Base-by-base conservation (phyloP, 2,113 vertebrate genomes). In the Pionites leucogaster region DNA sequence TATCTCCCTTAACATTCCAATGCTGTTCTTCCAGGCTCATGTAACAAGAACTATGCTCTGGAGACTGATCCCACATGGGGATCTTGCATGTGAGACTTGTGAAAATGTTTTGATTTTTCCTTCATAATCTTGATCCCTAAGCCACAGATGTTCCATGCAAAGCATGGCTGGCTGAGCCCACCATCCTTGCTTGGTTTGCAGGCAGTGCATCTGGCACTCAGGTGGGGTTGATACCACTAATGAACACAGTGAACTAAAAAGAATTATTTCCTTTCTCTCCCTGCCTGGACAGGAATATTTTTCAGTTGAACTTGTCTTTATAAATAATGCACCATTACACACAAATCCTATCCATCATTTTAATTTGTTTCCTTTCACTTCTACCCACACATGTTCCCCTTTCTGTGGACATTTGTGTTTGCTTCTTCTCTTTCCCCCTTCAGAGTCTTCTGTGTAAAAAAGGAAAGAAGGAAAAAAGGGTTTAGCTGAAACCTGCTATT, bases 291-390 rank as follows among this genome's bases (percentile, higher is more conserved):
- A 92, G 72, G 72, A 88, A 95, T 91, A 72, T 91, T 96, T 95
- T 96, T 93, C 92, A 91, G 62, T 82, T 90, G 92, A 96, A 91
- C 60, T 91, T 94, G 93, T 92, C 88, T 89, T 95, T 90, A 95
- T 96, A 97, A 96, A 95, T 97, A 97, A 96, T 96, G 82, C 55
- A 93, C 84, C 77, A 75, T 92, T 92, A 84, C 52, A 81, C 81
- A 88, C 57, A 65, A 84, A 92, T 93, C 84, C 82, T 95, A 86
- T 95, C 88, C 55, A 92, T 95, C 92, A 91, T 93, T 93, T 95
- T 89, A 93, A 96, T 96, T 96, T 96, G 89, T 89, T 89, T 94
- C 86, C 65, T 78, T 93, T 91, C 72, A 19, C 53, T 41, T 76
- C 35, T 90, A 39, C 49, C 64, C 29, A 22, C 31, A 65, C 42